Percentiles rank a stretch among this genome's conserved stretches.
Evolutionary conservation across 2,888 invertebrate genomes (phyloP).

Genomic region (Ochlodes sylvanus): DNA sequence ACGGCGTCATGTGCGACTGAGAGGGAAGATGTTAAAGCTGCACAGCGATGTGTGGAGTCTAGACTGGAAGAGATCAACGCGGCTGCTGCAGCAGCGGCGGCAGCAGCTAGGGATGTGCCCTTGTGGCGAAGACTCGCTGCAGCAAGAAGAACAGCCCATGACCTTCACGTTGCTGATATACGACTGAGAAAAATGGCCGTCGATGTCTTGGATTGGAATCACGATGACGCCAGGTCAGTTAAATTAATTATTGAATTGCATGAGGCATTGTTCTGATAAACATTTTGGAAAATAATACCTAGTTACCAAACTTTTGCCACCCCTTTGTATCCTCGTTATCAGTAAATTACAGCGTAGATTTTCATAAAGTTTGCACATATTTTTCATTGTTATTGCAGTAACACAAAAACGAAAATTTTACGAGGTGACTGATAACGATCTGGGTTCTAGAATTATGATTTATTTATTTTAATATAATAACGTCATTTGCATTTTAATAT

Average conservation of each 20-base stretch:
- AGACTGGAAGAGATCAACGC: constrained; percentile 98
- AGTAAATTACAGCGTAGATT: constrained; percentile 37
- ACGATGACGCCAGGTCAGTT: constrained; percentile 91
- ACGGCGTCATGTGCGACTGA: constrained; percentile 94
- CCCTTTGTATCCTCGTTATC: constrained; percentile 34
- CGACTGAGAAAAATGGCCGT: constrained; percentile 96
- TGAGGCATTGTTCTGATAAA: constrained; percentile 8
- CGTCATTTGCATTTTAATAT: not conserved
- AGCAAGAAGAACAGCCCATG: constrained; percentile 90
- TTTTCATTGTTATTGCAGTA: constrained; percentile 34
- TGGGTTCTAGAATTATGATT: constrained; percentile 17
- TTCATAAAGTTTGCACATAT: constrained; percentile 35
- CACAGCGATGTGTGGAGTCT: constrained; percentile 96
- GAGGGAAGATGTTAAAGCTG: constrained; percentile 92
- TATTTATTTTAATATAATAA: constrained; percentile 20
- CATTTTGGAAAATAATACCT: constrained; percentile 23
- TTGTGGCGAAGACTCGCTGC: constrained; percentile 95
- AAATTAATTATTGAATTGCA: constrained; percentile 1
- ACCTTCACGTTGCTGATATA: constrained; percentile 95
- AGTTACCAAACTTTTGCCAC: constrained; percentile 34
- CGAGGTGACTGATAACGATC: constrained; percentile 28
- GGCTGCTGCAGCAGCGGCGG: constrained; percentile 95
- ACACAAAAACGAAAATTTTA: constrained; percentile 30
- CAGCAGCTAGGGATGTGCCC: constrained; percentile 94
- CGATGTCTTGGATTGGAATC: constrained; percentile 97